Conservation (phyloP, 2,888 invertebrate genomes). For the Alcis repandata region DNA sequence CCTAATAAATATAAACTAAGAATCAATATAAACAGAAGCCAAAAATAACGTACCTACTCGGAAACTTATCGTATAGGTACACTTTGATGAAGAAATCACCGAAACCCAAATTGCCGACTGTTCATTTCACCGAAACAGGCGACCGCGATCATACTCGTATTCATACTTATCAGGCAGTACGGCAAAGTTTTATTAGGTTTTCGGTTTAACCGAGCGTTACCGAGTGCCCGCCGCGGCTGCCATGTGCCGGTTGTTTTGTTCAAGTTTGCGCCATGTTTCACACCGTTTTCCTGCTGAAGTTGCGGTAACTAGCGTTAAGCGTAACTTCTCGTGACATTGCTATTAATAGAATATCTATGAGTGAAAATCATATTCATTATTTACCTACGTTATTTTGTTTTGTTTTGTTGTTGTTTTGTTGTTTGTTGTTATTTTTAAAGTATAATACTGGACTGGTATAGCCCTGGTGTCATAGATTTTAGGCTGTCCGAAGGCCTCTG, state of each 20-base stretch:
- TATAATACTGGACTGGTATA: too few relatives aligned
- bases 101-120: slow-evolving; percentile 2
- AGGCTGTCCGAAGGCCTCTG: too few relatives aligned
- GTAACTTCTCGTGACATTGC: slow-evolving; percentile 6
- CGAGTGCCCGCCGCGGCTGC: slow-evolving; percentile 13
- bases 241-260: slow-evolving; percentile 46
- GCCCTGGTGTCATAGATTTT: too few relatives aligned
- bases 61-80: too few relatives aligned
- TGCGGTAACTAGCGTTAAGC: slow-evolving; percentile 5
- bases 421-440: too few relatives aligned
- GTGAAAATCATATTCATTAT: not conserved
- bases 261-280: slow-evolving; percentile 51
- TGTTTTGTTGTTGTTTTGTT: not conserved
- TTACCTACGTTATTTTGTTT: not conserved
- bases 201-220: slow-evolving; percentile 24
- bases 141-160: slow-evolving; percentile 24
- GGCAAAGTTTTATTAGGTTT: slow-evolving; percentile 70
- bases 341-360: not conserved
- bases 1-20: not conserved
- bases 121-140: slow-evolving; percentile 14
- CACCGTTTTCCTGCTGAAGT: slow-evolving; percentile 14
- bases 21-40: not conserved
- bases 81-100: slow-evolving; percentile 1
- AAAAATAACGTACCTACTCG: not conserved
- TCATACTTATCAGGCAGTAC: slow-evolving; percentile 26